Percentiles rank a stretch among this genome's conserved stretches.
Conservation (phyloP, 2,888 invertebrate genomes). For the Pemphredon lugubris region DNA sequence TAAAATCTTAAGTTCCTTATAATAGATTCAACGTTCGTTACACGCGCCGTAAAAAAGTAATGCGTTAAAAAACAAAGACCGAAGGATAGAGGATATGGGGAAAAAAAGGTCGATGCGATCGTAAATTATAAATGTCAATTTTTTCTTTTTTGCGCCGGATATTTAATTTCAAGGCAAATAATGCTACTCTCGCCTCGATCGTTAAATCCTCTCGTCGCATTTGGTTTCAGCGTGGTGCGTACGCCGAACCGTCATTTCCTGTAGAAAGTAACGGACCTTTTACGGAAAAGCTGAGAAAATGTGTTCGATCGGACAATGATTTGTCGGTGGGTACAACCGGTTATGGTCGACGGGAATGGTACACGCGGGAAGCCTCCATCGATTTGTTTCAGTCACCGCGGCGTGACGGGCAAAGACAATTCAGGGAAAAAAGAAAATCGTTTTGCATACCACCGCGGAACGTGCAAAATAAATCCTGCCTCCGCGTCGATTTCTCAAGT, state of each 20-base stretch:
- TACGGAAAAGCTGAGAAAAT: constrained; percentile 34
- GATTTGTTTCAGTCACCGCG: constrained; percentile 11
- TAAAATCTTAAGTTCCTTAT: not conserved
- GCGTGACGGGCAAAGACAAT: too few relatives aligned
- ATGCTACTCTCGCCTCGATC: too few relatives aligned
- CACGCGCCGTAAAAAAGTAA: not conserved
- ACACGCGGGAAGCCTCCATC: constrained; percentile 9
- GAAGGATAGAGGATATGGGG: too few relatives aligned
- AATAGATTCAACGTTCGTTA: not conserved
- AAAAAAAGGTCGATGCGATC: too few relatives aligned
- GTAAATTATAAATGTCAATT: too few relatives aligned
- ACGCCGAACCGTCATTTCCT: constrained; percentile 44
- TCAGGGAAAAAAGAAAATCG: not conserved
- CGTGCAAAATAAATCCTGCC: not conserved
- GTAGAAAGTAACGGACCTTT: constrained; percentile 53
- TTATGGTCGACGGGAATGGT: constrained; percentile 20
- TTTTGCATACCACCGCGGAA: not conserved
- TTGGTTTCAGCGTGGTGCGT: not conserved
- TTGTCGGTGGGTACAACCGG: constrained; percentile 37
- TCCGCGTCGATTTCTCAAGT: not conserved
- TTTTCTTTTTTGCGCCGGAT: too few relatives aligned
- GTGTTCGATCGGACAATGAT: constrained; percentile 43
- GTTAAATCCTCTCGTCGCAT: not conserved
- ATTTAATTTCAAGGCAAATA: too few relatives aligned
- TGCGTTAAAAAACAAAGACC: not conserved